Conservation (phyloP, 2,888 invertebrate species). For the Nebria brevicollis region DNA sequence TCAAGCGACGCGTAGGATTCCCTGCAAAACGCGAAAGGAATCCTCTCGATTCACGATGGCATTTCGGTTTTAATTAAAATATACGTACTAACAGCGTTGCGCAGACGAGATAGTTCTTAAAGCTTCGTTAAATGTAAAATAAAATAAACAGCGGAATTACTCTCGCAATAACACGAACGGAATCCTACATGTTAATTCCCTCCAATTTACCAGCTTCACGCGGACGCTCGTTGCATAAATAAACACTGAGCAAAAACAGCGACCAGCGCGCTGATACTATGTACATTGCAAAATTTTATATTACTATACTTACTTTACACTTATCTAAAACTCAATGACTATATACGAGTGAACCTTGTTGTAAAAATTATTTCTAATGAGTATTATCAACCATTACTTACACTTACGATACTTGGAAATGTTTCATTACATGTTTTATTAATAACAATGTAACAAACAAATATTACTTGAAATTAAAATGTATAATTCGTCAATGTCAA, state of each 20-base stretch:
- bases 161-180: constrained; percentile 34
- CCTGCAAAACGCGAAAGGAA: neutral
- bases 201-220: constrained; percentile 25
- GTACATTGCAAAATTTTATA: neutral
- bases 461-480: no score
- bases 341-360: neutral
- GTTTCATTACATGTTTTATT: neutral
- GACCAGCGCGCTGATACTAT: neutral
- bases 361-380: neutral
- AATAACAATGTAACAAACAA: no score
- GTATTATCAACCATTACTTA: neutral
- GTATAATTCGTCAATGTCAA: no score
- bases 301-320: neutral
- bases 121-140: constrained; percentile 36
- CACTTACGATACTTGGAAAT: neutral
- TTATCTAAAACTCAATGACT: neutral
- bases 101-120: constrained; percentile 15
- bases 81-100: constrained; percentile 4
- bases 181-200: constrained; percentile 41
- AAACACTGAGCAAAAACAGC: neutral
- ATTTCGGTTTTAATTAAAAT: constrained; percentile 44
- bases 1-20: neutral
- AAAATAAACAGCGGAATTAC: constrained; percentile 36
- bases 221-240: neutral
- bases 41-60: neutral